Evolutionary conservation across 1,140 invertebrate species (phyloP).

Genomic region (Hestina assimilis): DNA sequence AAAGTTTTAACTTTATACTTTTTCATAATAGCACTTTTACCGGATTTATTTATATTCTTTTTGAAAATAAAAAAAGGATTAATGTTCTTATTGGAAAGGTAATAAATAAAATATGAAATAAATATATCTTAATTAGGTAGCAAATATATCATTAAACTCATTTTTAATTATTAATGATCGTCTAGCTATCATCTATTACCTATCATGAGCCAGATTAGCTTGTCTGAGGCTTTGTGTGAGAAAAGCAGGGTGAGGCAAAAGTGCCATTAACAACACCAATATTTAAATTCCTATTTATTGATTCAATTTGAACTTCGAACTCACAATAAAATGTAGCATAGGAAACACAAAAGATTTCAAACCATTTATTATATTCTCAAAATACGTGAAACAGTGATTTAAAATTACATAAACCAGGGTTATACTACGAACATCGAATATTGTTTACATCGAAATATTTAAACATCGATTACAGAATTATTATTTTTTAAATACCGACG

Average conservation of each 20-base stretch:
- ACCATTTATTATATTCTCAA: constrained; percentile 70
- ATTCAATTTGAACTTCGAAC: constrained; percentile 78
- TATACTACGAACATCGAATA: constrained; percentile 67
- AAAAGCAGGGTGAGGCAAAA: constrained; percentile 17
- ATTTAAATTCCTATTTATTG: constrained; percentile 76
- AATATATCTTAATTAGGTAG: too few species aligned
- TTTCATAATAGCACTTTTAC: too few species aligned
- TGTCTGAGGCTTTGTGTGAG: too few species aligned
- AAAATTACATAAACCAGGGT: constrained; percentile 58
- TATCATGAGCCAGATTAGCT: too few species aligned
- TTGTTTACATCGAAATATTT: constrained; percentile 57
- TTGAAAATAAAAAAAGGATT: too few species aligned
- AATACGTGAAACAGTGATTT: constrained; percentile 68
- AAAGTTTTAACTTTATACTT: too few species aligned
- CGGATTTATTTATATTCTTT: too few species aligned
- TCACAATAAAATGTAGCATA: constrained; percentile 77
- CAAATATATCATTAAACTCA: too few species aligned
- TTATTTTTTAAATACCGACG: constrained; percentile 50
- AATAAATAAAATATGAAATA: too few species aligned
- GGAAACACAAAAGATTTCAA: constrained; percentile 74
- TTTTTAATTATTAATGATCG: too few species aligned
- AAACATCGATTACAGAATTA: constrained; percentile 49
- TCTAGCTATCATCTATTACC: too few species aligned
- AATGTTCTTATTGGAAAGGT: too few species aligned
- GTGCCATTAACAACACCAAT: constrained; percentile 68